Percentiles rank a stretch among this genome's conserved stretches.
phyloP scores from a whole-genome alignment of 2,797 vertebrate species.

The Netta rufina region DNA sequence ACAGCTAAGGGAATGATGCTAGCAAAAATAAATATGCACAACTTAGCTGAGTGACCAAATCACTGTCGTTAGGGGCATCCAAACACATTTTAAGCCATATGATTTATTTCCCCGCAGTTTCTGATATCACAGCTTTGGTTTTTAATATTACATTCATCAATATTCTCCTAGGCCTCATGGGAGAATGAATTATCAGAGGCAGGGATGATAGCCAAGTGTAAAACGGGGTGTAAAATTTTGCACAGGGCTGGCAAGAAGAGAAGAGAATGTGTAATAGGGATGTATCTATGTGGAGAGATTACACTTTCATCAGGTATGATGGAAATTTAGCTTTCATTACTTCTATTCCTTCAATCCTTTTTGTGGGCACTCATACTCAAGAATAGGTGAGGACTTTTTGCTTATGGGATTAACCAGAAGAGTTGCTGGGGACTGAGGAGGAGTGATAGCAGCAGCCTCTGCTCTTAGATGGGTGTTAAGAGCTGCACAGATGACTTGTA shows the following conservation, averaged over 20 bases:
- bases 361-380: not conserved
- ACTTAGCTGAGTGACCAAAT: not conserved
- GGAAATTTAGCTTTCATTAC: not conserved
- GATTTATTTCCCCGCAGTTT: not conserved
- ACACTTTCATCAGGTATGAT: not conserved
- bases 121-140: not conserved
- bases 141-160: not conserved
- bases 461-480: not conserved
- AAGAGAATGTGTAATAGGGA: not conserved
- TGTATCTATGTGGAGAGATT: not conserved
- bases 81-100: not conserved
- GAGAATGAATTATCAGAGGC: conserved; percentile 1
- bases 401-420: not conserved
- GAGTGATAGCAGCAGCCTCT: not conserved
- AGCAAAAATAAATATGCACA: not conserved
- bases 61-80: not conserved
- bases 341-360: not conserved
- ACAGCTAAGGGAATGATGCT: not conserved
- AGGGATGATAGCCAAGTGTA: not conserved
- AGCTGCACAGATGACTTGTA: not conserved
- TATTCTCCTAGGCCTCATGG: not conserved
- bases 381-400: not conserved
- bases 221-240: not conserved
- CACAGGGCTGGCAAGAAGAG: not conserved
- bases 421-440: not conserved